Evolutionary conservation across 2,797 vertebrate species (phyloP).

Genomic region (Numenius phaeopus): DNA sequence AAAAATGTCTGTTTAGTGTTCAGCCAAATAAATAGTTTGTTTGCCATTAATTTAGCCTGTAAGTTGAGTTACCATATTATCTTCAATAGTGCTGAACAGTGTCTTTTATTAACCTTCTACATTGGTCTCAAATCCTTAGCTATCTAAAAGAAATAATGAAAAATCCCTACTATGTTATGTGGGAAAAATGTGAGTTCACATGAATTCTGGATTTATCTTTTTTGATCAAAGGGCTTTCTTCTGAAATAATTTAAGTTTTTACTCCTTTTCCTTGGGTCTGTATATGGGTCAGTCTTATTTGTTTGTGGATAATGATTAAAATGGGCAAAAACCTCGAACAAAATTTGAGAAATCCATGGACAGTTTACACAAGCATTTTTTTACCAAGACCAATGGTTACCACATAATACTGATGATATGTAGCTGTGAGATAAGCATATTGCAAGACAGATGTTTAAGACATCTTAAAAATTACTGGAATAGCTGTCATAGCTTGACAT

Average conservation of each 20-base stretch:
- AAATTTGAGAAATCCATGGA: background rate
- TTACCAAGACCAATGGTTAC: background rate
- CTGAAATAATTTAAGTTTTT: background rate
- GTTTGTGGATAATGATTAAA: background rate
- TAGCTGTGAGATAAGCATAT: background rate
- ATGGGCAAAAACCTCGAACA: background rate
- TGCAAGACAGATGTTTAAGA: background rate
- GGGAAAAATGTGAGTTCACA: background rate
- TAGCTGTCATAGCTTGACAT: background rate
- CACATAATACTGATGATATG: background rate
- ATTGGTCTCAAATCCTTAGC: background rate
- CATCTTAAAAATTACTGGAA: background rate
- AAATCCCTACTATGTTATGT: rapidly evolving
- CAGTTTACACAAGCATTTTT: background rate
- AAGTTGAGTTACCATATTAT: background rate
- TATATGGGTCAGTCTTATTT: background rate
- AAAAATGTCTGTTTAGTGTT: background rate
- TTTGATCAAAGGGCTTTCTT: background rate
- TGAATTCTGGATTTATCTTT: background rate
- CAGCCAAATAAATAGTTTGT: background rate
- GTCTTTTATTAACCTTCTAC: background rate
- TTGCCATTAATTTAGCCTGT: background rate
- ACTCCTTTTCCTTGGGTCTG: background rate
- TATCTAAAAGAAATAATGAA: background rate
- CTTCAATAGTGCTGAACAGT: background rate